Conservation (phyloP, 2,797 vertebrate species). For the Anolis apletophallus region DNA sequence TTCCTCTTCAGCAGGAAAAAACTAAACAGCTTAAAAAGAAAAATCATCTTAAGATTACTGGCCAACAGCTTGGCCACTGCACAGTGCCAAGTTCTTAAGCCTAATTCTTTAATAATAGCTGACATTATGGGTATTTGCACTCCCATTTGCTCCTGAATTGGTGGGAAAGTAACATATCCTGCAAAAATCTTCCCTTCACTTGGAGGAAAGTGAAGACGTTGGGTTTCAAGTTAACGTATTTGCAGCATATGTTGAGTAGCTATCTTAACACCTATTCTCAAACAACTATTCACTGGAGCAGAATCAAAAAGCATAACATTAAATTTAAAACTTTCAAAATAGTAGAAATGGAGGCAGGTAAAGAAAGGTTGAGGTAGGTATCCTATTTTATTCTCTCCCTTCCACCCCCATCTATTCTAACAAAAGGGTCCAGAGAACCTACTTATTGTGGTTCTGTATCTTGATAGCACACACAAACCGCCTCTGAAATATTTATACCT, state of each 20-base stretch:
- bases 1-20: slow-evolving; percentile 2
- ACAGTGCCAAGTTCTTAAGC: background rate
- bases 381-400: background rate
- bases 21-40: background rate
- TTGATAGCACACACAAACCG: background rate
- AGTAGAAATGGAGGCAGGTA: background rate
- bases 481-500: background rate
- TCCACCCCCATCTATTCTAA: background rate
- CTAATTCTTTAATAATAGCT: background rate
- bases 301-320: background rate
- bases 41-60: slow-evolving; percentile 1
- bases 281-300: background rate
- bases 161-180: background rate
- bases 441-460: background rate
- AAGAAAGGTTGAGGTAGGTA: background rate
- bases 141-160: background rate
- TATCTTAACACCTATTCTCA: background rate
- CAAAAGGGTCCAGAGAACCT: background rate
- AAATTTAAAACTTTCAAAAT: background rate
- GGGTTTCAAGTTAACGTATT: background rate
- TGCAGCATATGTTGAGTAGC: background rate
- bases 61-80: background rate
- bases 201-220: background rate
- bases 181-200: background rate
- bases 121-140: background rate